These are phyloP conservation scores for Sorex fumeus DNA, from an alignment of 2,113 vertebrate genomes.

Conservation along the genomic window DNA sequence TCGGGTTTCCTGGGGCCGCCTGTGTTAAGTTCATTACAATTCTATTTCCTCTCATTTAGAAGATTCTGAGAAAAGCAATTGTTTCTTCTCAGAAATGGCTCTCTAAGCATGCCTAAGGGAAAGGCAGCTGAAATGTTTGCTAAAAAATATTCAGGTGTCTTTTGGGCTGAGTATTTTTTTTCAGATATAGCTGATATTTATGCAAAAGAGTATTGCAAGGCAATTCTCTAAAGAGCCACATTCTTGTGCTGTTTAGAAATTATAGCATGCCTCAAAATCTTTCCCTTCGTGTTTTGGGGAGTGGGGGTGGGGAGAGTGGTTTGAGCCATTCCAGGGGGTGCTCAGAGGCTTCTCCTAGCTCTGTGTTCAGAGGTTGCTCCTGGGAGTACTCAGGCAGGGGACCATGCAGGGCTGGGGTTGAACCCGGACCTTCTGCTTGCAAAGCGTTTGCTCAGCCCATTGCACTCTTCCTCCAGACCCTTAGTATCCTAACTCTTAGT, in stretches of 20 bases:
- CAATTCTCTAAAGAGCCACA: background rate
- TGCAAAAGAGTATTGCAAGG: background rate
- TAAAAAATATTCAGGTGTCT: conserved; percentile 48
- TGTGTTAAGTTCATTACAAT: background rate
- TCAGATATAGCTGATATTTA: conserved; percentile 58
- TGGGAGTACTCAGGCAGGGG: too few relatives aligned
- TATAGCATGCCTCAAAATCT: too few relatives aligned
- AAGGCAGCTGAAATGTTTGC: conserved; percentile 1
- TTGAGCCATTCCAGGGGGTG: too few relatives aligned
- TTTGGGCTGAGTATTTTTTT: background rate
- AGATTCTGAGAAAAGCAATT: conserved; percentile 8
- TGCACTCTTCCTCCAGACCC: too few relatives aligned
- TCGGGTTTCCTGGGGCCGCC: background rate
- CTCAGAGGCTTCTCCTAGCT: too few relatives aligned
- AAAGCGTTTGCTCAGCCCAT: too few relatives aligned
- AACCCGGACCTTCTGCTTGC: too few relatives aligned
- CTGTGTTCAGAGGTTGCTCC: too few relatives aligned
- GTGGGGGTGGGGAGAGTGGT: too few relatives aligned
- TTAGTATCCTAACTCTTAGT: background rate
- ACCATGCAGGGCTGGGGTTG: too few relatives aligned
- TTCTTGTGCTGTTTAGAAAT: background rate
- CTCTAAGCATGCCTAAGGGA: background rate
- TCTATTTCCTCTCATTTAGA: conserved; percentile 33
- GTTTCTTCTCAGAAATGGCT: background rate
- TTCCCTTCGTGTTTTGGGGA: too few relatives aligned